These are phyloP conservation scores for Campylomormyrus numenius DNA, from an alignment of 2,113 vertebrate genomes.

Conservation along the genomic window DNA sequence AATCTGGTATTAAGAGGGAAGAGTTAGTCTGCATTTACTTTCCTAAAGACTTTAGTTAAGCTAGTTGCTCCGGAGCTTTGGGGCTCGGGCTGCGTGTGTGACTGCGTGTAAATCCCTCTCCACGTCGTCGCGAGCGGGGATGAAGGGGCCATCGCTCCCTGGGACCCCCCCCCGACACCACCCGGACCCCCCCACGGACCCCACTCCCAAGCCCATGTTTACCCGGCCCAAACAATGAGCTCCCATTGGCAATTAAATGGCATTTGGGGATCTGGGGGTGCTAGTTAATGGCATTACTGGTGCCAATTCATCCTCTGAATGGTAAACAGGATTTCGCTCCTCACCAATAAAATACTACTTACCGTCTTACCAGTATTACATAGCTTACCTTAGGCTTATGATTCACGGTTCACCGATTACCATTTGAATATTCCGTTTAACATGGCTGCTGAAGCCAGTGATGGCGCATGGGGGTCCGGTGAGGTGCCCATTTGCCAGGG, in stretches of 20 bases:
- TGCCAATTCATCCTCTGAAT: constrained; percentile 67
- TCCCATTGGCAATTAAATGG: constrained; percentile 71
- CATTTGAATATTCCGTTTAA: constrained; percentile 65
- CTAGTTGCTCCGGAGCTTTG: constrained; percentile 97
- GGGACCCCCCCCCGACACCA: constrained; percentile 61
- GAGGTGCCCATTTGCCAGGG: neutral
- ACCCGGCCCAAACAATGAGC: constrained; percentile 63
- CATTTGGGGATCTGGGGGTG: constrained; percentile 65
- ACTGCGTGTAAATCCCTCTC: constrained; percentile 37
- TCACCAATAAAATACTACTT: constrained; percentile 67
- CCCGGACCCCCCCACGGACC: constrained; percentile 46
- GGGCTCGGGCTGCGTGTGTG: constrained; percentile 46
- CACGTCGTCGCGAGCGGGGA: constrained; percentile 26
- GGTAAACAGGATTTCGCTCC: constrained; percentile 65
- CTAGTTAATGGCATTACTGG: constrained; percentile 72
- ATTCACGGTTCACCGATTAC: constrained; percentile 66
- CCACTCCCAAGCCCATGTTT: constrained; percentile 52
- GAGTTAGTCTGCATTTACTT: constrained; percentile 99
- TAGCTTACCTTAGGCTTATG: constrained; percentile 73
- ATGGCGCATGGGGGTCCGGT: neutral
- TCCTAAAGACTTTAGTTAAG: constrained; percentile 96
- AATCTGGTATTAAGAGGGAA: constrained; percentile 98
- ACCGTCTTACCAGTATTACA: constrained; percentile 72
- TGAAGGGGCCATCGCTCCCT: constrained; percentile 62
- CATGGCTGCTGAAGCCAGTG: constrained; percentile 26